Evolutionary conservation across 2,888 invertebrate genomes (phyloP).

Genomic region (Spialia ferax): DNA sequence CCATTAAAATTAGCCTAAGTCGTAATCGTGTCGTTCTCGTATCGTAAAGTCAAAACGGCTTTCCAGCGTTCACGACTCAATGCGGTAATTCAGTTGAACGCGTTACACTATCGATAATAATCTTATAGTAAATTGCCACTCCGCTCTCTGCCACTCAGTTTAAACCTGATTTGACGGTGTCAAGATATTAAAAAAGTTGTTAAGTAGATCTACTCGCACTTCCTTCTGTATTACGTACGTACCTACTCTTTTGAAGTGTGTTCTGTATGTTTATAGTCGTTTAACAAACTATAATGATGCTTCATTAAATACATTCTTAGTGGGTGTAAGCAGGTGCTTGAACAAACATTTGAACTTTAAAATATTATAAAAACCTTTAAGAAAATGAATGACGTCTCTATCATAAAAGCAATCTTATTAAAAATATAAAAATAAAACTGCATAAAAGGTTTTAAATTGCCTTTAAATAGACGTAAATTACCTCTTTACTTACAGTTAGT

Average conservation of each 20-base stretch:
- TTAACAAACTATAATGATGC: constrained; percentile 29
- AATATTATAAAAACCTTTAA: background rate
- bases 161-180: constrained; percentile 58
- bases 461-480: too few species aligned
- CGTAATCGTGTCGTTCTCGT: constrained; percentile 14
- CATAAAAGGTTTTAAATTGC: background rate
- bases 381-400: constrained; percentile 1
- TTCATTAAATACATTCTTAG: background rate
- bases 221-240: constrained; percentile 39
- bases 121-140: constrained; percentile 69
- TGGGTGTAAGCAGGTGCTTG: background rate
- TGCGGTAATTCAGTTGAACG: constrained; percentile 63
- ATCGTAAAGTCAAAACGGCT: background rate
- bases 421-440: background rate
- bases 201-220: constrained; percentile 34
- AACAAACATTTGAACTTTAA: background rate
- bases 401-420: constrained; percentile 11
- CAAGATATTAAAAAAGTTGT: constrained; percentile 58
- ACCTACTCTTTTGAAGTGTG: background rate
- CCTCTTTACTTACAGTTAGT: background rate
- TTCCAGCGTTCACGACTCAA: constrained; percentile 46
- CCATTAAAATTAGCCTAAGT: background rate
- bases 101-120: constrained; percentile 64
- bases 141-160: constrained; percentile 59
- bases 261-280: background rate